Conservation (phyloP, 2,888 invertebrate species). For the Drosophila dives region DNA sequence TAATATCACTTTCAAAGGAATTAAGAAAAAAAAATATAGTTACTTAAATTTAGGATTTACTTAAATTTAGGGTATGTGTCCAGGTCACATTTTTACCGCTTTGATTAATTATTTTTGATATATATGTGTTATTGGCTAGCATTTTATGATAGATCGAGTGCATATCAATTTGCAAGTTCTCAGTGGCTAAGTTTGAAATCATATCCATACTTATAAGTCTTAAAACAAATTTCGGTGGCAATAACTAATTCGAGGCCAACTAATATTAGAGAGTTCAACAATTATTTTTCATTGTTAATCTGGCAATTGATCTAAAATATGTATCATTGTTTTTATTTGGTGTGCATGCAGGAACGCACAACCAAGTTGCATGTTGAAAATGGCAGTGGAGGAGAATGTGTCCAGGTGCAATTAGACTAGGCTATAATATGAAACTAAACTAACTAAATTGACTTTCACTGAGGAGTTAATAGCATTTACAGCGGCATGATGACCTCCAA, state of each 20-base stretch:
- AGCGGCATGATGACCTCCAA: constrained; percentile 63
- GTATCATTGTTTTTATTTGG: not conserved
- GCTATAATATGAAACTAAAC: constrained; percentile 68
- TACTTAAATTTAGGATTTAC: not conserved
- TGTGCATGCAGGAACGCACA: constrained; percentile 40
- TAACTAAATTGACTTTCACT: constrained; percentile 66
- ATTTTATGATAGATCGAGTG: not conserved
- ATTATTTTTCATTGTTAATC: constrained; percentile 5
- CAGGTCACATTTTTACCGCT: not conserved
- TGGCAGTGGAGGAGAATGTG: constrained; percentile 11
- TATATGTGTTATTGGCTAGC: no score
- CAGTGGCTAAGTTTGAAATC: not conserved
- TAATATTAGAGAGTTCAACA: not conserved
- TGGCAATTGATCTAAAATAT: constrained; percentile 1
- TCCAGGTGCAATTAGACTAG: constrained; percentile 67
- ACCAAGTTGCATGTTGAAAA: constrained; percentile 55
- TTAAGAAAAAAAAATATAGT: not conserved
- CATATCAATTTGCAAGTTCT: not conserved
- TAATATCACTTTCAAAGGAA: not conserved
- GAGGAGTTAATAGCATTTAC: constrained; percentile 38
- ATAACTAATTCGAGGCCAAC: not conserved
- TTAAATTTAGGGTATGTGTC: not conserved
- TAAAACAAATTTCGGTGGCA: not conserved
- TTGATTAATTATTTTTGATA: not conserved
- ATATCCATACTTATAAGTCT: not conserved